These are phyloP conservation scores for Tiliqua scincoides DNA, from an alignment of 2,113 vertebrate species.

Conservation along the genomic window DNA sequence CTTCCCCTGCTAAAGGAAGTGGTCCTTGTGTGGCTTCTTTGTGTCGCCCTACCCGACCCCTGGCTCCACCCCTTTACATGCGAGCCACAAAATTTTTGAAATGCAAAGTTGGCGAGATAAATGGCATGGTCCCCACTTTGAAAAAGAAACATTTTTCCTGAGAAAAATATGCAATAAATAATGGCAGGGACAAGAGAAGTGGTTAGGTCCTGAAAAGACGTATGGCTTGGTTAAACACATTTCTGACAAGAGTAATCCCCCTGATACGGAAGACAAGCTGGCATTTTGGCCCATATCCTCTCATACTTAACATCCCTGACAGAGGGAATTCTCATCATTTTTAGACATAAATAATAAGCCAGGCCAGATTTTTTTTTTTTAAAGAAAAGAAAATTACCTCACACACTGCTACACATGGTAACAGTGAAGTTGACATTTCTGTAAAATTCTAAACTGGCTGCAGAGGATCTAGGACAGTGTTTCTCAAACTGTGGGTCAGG, in stretches of 20 bases:
- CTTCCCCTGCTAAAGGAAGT: no score
- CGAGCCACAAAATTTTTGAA: neutral
- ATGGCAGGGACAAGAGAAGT: neutral
- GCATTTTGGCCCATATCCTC: constrained; percentile 43
- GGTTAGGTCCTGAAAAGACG: constrained; percentile 29
- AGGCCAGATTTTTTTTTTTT: constrained; percentile 34
- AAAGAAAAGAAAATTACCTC: constrained; percentile 10
- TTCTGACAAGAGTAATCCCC: constrained; percentile 22
- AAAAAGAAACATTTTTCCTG: neutral
- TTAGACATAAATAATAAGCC: constrained; percentile 55
- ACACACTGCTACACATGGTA: neutral
- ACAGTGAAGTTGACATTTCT: neutral
- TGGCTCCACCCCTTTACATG: no score
- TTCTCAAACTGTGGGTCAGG: no score
- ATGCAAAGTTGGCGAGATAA: neutral
- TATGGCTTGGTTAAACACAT: constrained; percentile 28
- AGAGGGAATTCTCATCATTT: constrained; percentile 56
- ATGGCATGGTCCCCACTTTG: neutral
- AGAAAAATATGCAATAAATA: constrained; percentile 14
- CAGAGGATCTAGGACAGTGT: no score
- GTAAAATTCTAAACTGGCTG: constrained; percentile 30
- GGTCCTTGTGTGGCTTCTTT: no score
- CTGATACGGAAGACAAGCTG: neutral
- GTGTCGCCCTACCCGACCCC: no score
- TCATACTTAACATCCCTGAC: constrained; percentile 14